A percentile compares a stretch with the other conserved stretches of the same genome.
phyloP scores from a whole-genome alignment of 2,888 invertebrate genomes.

The Chouioia cunea region DNA sequence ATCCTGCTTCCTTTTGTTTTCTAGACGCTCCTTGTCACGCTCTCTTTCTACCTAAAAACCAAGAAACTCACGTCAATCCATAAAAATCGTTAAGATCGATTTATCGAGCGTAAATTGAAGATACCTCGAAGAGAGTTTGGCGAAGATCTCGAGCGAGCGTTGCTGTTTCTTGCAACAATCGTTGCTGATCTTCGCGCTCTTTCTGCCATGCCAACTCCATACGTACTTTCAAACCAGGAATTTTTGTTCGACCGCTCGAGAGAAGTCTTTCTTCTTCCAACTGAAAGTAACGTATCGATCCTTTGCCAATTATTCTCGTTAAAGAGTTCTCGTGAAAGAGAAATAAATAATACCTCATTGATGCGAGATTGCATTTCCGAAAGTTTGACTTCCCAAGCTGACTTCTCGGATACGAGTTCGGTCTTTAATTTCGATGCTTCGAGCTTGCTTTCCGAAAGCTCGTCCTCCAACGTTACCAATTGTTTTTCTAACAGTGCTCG shows the following conservation, averaged over 20 bases:
- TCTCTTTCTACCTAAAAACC: constrained; percentile 82
- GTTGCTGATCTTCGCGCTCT: constrained; percentile 91
- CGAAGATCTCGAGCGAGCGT: constrained; percentile 88
- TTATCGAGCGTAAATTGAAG: too few species aligned
- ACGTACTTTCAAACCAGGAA: constrained; percentile 86
- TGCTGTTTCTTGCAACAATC: constrained; percentile 90
- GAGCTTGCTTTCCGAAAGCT: constrained; percentile 85
- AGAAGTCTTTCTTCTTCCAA: constrained; percentile 90
- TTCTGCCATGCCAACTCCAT: constrained; percentile 95
- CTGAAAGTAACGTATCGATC: constrained; percentile 64
- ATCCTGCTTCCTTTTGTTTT: constrained; percentile 87
- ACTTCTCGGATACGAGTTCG: constrained; percentile 89
- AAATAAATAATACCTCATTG: constrained; percentile 75
- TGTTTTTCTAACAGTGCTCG: constrained; percentile 84
- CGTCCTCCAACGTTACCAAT: constrained; percentile 88
- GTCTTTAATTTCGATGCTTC: constrained; percentile 88
- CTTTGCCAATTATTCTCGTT: neutral
- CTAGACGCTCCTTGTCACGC: constrained; percentile 88
- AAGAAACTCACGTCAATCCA: constrained; percentile 4
- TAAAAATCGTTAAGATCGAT: too few species aligned
- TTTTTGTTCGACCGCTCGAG: constrained; percentile 85
- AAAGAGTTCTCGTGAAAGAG: neutral
- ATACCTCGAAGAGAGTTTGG: constrained; percentile 86
- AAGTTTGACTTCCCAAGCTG: constrained; percentile 86
- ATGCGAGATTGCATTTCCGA: constrained; percentile 90